Evolutionary conservation across 1,140 invertebrate species (phyloP).

Genomic region (Bombus ignitus): DNA sequence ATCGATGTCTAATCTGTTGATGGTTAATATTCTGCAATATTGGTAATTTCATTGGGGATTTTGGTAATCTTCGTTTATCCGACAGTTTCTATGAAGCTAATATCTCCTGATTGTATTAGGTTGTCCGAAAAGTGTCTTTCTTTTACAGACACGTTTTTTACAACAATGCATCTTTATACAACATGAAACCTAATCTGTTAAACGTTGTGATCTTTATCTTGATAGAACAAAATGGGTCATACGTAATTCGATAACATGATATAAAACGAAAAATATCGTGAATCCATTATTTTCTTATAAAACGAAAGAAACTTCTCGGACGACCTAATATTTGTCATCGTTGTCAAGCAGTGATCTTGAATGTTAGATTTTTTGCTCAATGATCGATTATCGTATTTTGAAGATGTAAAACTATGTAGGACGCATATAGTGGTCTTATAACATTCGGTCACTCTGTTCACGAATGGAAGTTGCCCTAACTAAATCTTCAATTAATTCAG

Average conservation of each 20-base stretch:
- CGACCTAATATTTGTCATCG: too few relatives aligned
- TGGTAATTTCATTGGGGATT: not conserved
- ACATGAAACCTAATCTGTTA: too few relatives aligned
- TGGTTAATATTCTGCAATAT: not conserved
- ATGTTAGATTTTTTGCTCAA: too few relatives aligned
- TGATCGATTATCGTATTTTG: not conserved
- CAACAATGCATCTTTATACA: too few relatives aligned
- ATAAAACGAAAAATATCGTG: too few relatives aligned
- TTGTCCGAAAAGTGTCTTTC: too few relatives aligned
- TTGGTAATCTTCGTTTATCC: not conserved
- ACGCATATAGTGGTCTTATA: not conserved
- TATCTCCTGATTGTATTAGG: not conserved
- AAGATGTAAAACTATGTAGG: not conserved
- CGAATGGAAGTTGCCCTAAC: not conserved
- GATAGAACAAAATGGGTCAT: too few relatives aligned
- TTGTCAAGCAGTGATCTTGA: not conserved
- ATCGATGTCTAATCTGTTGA: not conserved
- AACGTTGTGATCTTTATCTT: too few relatives aligned
- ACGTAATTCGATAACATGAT: too few relatives aligned
- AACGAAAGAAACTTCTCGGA: too few relatives aligned
- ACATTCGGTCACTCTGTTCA: not conserved
- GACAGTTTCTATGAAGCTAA: not conserved
- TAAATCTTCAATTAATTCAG: not conserved
- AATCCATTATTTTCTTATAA: too few relatives aligned
- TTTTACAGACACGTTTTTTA: too few relatives aligned